Evolutionary conservation across 2,797 vertebrate genomes (phyloP).

Genomic region (Sphenodon punctatus): DNA sequence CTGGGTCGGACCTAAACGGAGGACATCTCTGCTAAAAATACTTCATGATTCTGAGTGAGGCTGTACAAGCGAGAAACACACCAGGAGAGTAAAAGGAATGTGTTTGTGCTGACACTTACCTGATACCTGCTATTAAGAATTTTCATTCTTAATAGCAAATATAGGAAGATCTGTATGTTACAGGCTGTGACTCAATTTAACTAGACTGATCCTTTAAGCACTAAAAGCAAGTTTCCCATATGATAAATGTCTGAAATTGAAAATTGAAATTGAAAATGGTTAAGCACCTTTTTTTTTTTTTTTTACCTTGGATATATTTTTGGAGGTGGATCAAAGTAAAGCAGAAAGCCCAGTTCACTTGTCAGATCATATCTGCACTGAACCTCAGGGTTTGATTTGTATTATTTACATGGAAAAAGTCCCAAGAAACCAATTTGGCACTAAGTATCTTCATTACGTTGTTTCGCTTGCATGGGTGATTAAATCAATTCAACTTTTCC

Average conservation of each 20-base stretch:
- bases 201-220: constrained; percentile 17
- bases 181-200: neutral
- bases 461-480: constrained; percentile 64
- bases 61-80: too few relatives aligned
- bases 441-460: constrained; percentile 63
- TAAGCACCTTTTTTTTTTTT: constrained; percentile 64
- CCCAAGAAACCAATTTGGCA: constrained; percentile 69
- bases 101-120: too few relatives aligned
- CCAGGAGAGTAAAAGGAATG: too few relatives aligned
- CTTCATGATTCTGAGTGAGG: rapidly evolving
- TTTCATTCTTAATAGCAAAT: neutral
- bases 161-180: neutral
- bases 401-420: constrained; percentile 72
- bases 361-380: constrained; percentile 67
- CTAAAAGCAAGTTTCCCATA: constrained; percentile 39
- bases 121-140: too few relatives aligned
- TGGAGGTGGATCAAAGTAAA: constrained; percentile 70
- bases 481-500: constrained; percentile 59
- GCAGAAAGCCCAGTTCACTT: constrained; percentile 57
- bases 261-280: constrained; percentile 60
- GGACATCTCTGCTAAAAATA: neutral
- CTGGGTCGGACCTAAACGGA: neutral
- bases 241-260: constrained; percentile 49
- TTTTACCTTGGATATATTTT: constrained; percentile 67
- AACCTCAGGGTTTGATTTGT: constrained; percentile 70